Base-by-base conservation (phyloP, 1,140 invertebrate genomes). In the Apocrypta bakeri region DNA sequence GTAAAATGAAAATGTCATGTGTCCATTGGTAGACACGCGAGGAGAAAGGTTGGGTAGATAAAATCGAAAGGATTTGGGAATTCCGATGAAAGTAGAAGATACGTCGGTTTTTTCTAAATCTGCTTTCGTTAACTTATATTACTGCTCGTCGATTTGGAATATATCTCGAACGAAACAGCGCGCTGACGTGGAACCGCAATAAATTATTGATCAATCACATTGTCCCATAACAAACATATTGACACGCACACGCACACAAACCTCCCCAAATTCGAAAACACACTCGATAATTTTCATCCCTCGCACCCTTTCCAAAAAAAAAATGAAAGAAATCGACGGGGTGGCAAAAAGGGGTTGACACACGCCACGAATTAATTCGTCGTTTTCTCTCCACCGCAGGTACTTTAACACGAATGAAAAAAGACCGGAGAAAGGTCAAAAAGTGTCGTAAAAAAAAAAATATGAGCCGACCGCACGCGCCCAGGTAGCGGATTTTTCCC, bases 401-500 rank as follows among this genome's bases (percentile, higher is more conserved):
- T 78, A 69, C 12, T 14, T 25, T 24, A 24, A 40, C 25, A n/a
- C 68, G 48, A 37, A 24, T 31, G 73, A 80, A 72, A 79, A 63
- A 33, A 25, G 12, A 7, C 63, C 17, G 29, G 37, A 33, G 75
- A 77, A 48, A 78, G 76, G 63, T 75, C 73, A 61, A 63, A 77
- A 77, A 77, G 64, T 66, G 31, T 37, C 68, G 27, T 33, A 21
- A 72, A 72, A 63, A 64, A 72, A 29, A 27, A 72, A 72, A 40
- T n/a, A 14, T 9, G 68, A 25, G 27, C 21, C 40, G 24, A 17
- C 37, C 42, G 79, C 79, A 75, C 79, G 79, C 79, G 79, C 42
- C 64, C 79, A 81, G 79, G 79, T 81, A 81, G 56, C 25, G 78
- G 48, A 37, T 73, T 48, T 80, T 73, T 63, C 48, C 31, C 78